Evolutionary conservation across 2,113 vertebrate species (phyloP).

Genomic region (Jaculus jaculus): DNA sequence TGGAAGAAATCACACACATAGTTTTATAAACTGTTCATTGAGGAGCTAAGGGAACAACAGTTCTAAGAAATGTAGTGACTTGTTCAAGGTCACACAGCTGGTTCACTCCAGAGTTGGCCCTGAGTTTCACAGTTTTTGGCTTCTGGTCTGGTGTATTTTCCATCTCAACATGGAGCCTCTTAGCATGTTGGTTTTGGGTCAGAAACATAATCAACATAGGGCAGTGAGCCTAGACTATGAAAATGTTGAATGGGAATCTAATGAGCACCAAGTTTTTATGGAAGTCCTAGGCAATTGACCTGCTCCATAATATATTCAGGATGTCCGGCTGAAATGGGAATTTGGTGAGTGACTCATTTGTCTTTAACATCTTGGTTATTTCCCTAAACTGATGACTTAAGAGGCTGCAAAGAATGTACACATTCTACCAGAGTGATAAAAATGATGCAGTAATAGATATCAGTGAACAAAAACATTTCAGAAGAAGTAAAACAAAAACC

Average conservation of each 20-base stretch:
- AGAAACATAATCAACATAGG: constrained; percentile 72
- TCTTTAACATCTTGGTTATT: constrained; percentile 30
- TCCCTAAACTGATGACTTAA: constrained; percentile 5
- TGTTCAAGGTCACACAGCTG: constrained; percentile 72
- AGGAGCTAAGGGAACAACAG: background rate
- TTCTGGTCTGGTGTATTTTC: constrained; percentile 36
- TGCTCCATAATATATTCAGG: background rate
- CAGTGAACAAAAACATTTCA: background rate
- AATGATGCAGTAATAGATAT: background rate
- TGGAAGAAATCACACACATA: background rate
- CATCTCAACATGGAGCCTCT: constrained; percentile 66
- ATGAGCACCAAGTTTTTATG: constrained; percentile 63
- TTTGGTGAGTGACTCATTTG: background rate
- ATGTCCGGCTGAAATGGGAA: background rate
- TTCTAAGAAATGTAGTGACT: constrained; percentile 36
- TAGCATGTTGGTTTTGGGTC: constrained; percentile 72
- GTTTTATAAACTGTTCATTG: constrained; percentile 26
- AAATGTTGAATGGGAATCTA: constrained; percentile 53
- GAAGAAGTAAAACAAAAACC: background rate
- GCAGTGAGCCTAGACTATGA: constrained; percentile 72
- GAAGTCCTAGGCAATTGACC: constrained; percentile 23
- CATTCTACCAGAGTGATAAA: constrained; percentile 27
- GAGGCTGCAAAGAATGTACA: background rate
- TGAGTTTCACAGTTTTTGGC: constrained; percentile 63
- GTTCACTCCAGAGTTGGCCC: constrained; percentile 61